Evolutionary conservation across 2,888 invertebrate species (phyloP), one percentile per base, ranked within the genome.

Genomic region (Macroteleia sp.): DNA sequence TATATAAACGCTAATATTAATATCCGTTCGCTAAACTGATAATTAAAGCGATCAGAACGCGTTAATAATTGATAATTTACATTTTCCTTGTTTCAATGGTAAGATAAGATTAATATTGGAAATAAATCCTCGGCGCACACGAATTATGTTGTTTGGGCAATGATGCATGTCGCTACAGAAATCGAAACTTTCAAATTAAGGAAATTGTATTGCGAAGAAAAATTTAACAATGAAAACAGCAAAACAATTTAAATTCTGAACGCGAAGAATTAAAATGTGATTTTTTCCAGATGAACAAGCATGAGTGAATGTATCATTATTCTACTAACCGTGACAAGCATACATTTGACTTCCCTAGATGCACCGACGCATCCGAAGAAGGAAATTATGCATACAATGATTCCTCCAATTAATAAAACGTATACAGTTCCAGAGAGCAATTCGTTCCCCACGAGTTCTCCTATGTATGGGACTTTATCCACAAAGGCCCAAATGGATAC

Each of bases 351-450:
- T 93, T 98, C 98, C 90, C 96, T 96, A 44, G 96, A 95, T n/a
- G 98, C 97, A 42, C 98, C 98, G 87, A 97, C 94, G 92, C 98
- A 98, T 67, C 98, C 98, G 78, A 98, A 94, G 91, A 98, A 95
- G 8, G 98, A 96, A 59, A 98, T 94, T 78, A 98, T 88, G 85
- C 96, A 94, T 75, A 97, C 95, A 76, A 96, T 93, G 28, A 95
- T 94, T 4, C 98, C 98, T 73, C 96, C 96, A 17, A 95, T 95
- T 54, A 97, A 94, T 78, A 98, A 93, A 70, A 97, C 96, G 86
- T 95, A 96, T 36, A 97, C 95, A 0, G 97, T 95, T 20, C 97
- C 97, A 54, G 96, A 94, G 92, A 97, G 97, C 86, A 98, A 93
- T 92, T 97, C 96, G 16, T 71, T 97, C 71, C 97, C 97, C 81